Percentiles rank a stretch among this genome's conserved stretches.
These are phyloP conservation scores for Odontophorus gujanensis DNA, from an alignment of 2,113 vertebrate genomes.

Conservation along the genomic window DNA sequence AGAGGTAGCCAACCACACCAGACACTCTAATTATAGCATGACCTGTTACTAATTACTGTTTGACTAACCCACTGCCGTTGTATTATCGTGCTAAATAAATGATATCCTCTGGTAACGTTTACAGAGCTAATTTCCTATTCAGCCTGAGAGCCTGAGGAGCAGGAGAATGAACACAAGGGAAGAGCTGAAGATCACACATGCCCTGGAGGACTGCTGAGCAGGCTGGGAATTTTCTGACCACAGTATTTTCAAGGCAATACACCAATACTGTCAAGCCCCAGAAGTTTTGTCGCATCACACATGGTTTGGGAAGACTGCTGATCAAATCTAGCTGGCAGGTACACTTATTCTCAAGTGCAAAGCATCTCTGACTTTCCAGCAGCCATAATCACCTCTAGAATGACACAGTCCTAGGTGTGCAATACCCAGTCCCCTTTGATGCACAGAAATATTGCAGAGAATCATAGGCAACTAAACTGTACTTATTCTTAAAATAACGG, in stretches of 20 bases:
- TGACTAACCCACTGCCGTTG: slow-evolving; percentile 19
- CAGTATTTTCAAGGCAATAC: accelerated
- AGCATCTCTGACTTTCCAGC: not conserved
- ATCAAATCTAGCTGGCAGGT: accelerated
- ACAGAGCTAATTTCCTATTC: not conserved
- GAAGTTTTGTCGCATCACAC: not conserved
- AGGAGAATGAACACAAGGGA: accelerated
- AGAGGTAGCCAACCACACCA: not conserved
- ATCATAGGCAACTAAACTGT: not conserved
- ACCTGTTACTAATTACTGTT: slow-evolving; percentile 52
- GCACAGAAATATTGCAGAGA: not conserved
- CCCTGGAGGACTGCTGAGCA: not conserved
- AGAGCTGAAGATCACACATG: accelerated
- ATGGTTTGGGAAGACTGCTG: not conserved
- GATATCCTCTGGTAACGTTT: not conserved
- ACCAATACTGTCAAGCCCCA: not conserved
- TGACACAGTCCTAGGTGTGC: not conserved
- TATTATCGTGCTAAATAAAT: not conserved
- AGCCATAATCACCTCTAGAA: not conserved
- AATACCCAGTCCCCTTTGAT: not conserved
- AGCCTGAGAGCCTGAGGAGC: not conserved
- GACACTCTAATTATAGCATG: slow-evolving; percentile 19
- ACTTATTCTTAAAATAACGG: not conserved
- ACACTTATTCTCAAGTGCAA: not conserved
- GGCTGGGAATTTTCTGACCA: not conserved